Conservation (phyloP, 2,888 invertebrate species). For the Magallana nippona region DNA sequence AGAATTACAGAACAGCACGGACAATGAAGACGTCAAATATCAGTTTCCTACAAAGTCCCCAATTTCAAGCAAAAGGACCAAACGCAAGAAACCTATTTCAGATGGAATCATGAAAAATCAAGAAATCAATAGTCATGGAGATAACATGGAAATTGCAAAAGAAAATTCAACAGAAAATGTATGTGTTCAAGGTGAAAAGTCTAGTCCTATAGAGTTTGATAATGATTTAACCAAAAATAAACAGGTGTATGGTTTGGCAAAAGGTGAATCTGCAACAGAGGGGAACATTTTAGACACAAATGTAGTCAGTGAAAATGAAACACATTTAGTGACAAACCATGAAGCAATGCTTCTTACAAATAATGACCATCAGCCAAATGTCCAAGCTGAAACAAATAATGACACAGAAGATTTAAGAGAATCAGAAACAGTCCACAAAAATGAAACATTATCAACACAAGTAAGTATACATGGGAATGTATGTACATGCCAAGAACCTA, state of each 20-base stretch:
- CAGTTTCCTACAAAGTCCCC: background rate
- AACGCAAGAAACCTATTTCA: background rate
- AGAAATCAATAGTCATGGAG: background rate
- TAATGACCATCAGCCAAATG: too few relatives aligned
- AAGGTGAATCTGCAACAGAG: background rate
- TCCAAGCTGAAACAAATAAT: background rate
- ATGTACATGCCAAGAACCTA: background rate
- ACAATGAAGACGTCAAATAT: background rate
- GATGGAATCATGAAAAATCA: background rate
- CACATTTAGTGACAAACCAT: too few relatives aligned
- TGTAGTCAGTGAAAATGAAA: too few relatives aligned
- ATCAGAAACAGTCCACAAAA: background rate
- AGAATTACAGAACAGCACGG: background rate
- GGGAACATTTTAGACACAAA: too few relatives aligned
- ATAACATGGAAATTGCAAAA: background rate
- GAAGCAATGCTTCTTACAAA: too few relatives aligned
- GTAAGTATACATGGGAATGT: background rate
- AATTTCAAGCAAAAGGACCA: background rate
- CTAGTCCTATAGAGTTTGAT: background rate
- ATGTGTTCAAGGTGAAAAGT: slow-evolving; percentile 2
- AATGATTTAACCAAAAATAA: background rate
- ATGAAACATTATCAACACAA: slow-evolving; percentile 35
- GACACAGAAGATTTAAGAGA: background rate
- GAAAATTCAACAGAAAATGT: background rate
- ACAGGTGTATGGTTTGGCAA: background rate